Evolutionary conservation across 2,113 vertebrate genomes (phyloP).

Genomic region (sheep (Ovis aries)): DNA sequence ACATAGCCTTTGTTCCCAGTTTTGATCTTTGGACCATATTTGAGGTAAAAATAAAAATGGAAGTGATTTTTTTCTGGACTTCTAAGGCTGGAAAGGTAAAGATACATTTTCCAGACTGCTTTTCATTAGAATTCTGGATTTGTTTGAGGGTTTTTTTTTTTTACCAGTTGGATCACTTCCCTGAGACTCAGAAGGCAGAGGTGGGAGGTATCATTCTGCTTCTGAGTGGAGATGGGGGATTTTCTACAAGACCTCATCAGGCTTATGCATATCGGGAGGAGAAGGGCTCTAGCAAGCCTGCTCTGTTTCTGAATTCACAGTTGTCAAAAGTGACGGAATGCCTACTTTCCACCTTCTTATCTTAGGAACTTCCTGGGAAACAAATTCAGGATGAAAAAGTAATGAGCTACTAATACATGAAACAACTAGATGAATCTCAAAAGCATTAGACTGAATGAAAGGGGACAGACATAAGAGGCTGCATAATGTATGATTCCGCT

Average conservation of each 20-base stretch:
- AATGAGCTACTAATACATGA: neutral
- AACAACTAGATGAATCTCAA: neutral
- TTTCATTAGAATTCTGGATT: neutral
- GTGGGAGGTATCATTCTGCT: rapidly evolving
- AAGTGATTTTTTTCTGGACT: neutral
- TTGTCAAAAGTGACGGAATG: neutral
- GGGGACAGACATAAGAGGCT: neutral
- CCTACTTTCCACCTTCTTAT: neutral
- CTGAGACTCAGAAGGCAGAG: neutral
- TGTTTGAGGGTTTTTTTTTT: neutral
- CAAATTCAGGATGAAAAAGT: neutral
- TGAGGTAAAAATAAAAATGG: neutral
- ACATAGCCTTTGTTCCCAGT: neutral
- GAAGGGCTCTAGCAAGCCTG: neutral
- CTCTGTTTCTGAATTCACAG: neutral
- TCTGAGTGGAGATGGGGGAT: rapidly evolving
- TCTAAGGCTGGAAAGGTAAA: neutral
- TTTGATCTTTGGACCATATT: neutral
- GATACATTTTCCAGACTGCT: neutral
- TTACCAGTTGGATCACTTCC: neutral
- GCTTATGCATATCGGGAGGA: neutral
- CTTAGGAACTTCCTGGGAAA: neutral
- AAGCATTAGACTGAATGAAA: neutral
- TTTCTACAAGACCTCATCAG: no score
- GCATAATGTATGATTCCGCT: neutral